A percentile compares a stretch with the other conserved stretches of the same genome.
Conservation (phyloP, 2,888 invertebrate genomes). For the Pollenia amentaria region DNA sequence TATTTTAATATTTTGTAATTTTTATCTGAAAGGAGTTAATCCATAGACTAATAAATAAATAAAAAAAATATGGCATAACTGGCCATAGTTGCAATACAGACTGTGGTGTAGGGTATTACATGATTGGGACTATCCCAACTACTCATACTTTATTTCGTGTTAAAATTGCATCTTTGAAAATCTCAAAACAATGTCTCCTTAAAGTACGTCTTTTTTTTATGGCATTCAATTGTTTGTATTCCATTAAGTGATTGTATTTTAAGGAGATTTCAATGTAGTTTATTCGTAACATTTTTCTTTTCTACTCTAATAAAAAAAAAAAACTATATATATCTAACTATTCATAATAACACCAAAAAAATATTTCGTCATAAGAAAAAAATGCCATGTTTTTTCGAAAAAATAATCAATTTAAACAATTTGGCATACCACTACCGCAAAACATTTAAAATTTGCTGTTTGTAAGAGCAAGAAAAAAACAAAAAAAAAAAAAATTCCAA, state of each 20-base stretch:
- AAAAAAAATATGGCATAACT: too few species aligned
- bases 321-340: neutral
- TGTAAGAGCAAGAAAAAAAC: neutral
- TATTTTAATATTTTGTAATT: too few species aligned
- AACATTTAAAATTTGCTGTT: slow-evolving; percentile 41
- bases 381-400: neutral
- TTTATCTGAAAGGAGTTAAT: too few species aligned
- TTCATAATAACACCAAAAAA: neutral
- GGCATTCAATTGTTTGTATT: neutral
- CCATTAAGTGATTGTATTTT: slow-evolving; percentile 26
- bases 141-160: too few species aligned
- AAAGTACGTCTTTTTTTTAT: neutral
- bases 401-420: slow-evolving; percentile 39
- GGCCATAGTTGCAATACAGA: too few species aligned
- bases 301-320: neutral
- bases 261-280: neutral
- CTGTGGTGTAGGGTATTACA: too few species aligned
- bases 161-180: too few species aligned
- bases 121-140: too few species aligned
- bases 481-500: neutral
- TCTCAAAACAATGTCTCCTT: neutral
- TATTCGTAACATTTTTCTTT: neutral
- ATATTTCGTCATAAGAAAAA: neutral
- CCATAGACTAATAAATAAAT: too few species aligned
- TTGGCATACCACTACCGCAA: slow-evolving; percentile 37